Conservation (phyloP, 2,113 vertebrate species). For the Catharus fuscescens region DNA sequence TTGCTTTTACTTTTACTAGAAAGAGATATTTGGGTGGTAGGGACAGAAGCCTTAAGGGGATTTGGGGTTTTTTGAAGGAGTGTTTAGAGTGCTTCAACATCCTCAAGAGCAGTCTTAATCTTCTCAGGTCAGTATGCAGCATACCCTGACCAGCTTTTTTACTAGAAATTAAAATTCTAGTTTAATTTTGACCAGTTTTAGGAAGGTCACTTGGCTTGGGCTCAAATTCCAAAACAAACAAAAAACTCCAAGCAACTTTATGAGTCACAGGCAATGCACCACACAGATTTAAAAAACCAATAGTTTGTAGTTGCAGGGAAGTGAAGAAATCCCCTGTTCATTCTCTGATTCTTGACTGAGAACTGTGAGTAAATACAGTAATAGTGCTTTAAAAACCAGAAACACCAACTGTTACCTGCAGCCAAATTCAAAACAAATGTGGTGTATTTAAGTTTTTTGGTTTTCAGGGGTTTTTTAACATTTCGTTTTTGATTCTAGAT, state of each 20-base stretch:
- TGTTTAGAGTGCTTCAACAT: not conserved
- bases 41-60: not conserved
- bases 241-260: not conserved
- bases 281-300: not conserved
- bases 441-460: not conserved
- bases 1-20: not conserved
- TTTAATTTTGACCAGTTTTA: not conserved
- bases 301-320: constrained; percentile 9
- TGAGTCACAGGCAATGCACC: not conserved
- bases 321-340: constrained; percentile 34
- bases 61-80: not conserved
- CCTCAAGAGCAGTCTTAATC: not conserved
- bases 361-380: not conserved
- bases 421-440: not conserved
- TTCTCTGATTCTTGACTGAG: not conserved
- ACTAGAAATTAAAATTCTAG: not conserved
- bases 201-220: not conserved
- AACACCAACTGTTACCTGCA: not conserved
- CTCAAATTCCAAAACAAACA: not conserved
- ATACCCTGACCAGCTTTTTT: not conserved
- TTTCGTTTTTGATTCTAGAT: constrained; percentile 74
- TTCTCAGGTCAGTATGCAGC: not conserved
- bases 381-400: not conserved
- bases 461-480: not conserved
- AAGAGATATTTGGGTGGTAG: not conserved